Evolutionary conservation across 2,113 vertebrate genomes (phyloP), one percentile per base, ranked within the genome.

Genomic region (Chloebia gouldiae): DNA sequence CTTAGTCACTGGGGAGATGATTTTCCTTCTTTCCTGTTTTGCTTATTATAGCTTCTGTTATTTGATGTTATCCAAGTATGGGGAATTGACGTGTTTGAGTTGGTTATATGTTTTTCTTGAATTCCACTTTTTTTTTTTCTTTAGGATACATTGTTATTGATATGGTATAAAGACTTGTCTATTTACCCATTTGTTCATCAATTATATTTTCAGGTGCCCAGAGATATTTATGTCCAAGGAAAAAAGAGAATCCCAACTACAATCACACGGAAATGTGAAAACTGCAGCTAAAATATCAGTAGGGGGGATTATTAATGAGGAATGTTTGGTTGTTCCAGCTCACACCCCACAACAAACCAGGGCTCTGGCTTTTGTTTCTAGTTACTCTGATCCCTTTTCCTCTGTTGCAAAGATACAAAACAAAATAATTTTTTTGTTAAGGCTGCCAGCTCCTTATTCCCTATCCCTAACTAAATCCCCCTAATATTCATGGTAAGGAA

Each of bases 401-500:
- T 45, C 39, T 47, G 19, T 50, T 83, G 20, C 37, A 88, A 91
- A 81, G 37, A 77, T 25, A n/a, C 15, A 73, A 90, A 86, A 39
- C 24, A 45, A 53, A 81, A 35, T 75, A 82, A 70, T 28, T 61
- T 19, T 19, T 35, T 11, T 63, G 10, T 65, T 68, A 72, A 84
- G 25, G 11, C 20, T 95, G 53, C 33, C 68, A 88, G 45, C 7
- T 91, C 28, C 23, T 59, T 77, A 71, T 87, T 95, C 79, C 60
- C 76, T 45, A 45, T 71, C 25, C 54, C 31, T 64, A 79, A 71
- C 37, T 77, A 66, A 95, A 79, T 84, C 27, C 57, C 35, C 54
- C 78, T 90, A 95, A 93, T 87, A 92, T 50, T 90, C 59, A 25
- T 75, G 49, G 18, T 80, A 64, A 89, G 84, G 69, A 94, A 82